These are phyloP conservation scores for Hormaphis cornu DNA, from an alignment of 1,140 invertebrate genomes.

Conservation along the genomic window DNA sequence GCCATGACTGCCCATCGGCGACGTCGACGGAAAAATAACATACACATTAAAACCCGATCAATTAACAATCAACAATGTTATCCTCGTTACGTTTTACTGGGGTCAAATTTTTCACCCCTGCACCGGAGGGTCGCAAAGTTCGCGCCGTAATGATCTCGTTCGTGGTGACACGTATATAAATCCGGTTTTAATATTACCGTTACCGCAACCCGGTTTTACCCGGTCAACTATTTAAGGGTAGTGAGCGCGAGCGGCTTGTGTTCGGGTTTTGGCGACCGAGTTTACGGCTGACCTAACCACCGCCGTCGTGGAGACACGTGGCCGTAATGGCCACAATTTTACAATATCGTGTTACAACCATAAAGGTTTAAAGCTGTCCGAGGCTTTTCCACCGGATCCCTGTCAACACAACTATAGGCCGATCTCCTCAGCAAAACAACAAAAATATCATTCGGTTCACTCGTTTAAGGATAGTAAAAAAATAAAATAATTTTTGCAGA, in stretches of 20 bases:
- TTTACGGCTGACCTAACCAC: neutral
- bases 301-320: neutral
- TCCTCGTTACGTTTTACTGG: neutral
- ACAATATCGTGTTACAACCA: too few species aligned
- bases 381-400: too few species aligned
- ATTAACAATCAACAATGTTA: slow-evolving; percentile 16
- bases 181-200: slow-evolving; percentile 19
- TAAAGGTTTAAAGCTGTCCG: too few species aligned
- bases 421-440: too few species aligned
- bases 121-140: too few species aligned
- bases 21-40: neutral
- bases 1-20: neutral
- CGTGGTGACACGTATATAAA: too few species aligned
- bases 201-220: neutral
- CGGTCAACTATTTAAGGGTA: neutral
- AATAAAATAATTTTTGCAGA: too few species aligned
- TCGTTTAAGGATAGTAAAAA: too few species aligned
- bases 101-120: too few species aligned
- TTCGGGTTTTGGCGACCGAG: neutral
- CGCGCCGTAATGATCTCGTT: too few species aligned
- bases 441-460: too few species aligned
- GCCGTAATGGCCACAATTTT: neutral
- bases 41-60: slow-evolving; percentile 20
- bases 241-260: neutral
- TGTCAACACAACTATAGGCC: too few species aligned